These are phyloP conservation scores for Drosophila ezoana DNA, from an alignment of 2,888 invertebrate species.

Conservation along the genomic window DNA sequence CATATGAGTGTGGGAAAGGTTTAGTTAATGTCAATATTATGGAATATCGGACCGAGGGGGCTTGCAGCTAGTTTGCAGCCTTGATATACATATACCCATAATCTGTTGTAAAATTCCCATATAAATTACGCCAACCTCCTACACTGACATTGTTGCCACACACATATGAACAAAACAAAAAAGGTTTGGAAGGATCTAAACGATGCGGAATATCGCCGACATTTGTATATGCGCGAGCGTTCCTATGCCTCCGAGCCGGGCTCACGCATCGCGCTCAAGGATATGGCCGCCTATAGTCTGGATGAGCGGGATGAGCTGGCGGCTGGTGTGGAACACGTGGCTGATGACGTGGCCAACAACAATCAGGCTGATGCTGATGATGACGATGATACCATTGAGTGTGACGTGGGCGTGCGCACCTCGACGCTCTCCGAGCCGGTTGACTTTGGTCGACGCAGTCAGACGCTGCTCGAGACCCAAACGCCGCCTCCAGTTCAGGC, in stretches of 20 bases:
- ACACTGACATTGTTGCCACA: constrained; percentile 27
- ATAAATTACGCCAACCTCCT: constrained; percentile 31
- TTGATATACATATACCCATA: constrained; percentile 29
- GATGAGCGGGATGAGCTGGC: constrained; percentile 41
- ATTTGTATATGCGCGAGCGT: constrained; percentile 83
- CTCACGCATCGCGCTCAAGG: constrained; percentile 82
- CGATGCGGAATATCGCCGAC: constrained; percentile 81
- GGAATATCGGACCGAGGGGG: no score
- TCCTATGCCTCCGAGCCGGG: constrained; percentile 84
- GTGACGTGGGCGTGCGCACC: constrained; percentile 70
- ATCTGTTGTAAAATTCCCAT: constrained; percentile 54
- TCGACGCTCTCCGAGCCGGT: constrained; percentile 81
- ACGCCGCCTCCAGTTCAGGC: constrained; percentile 37
- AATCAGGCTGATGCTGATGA: constrained; percentile 7
- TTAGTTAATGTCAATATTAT: no score
- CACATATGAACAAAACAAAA: constrained; percentile 3
- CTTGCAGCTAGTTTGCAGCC: not conserved
- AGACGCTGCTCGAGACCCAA: constrained; percentile 64
- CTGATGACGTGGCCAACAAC: no score
- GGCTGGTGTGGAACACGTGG: not conserved
- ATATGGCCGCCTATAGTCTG: constrained; percentile 40
- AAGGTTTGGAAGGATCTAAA: constrained; percentile 84
- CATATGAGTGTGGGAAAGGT: no score
- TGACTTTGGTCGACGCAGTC: constrained; percentile 70
- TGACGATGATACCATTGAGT: constrained; percentile 70